A percentile compares a stretch with the other conserved stretches of the same genome.
Evolutionary conservation across 2,113 vertebrate species (phyloP).

Genomic region (Myxocyprinus asiaticus): DNA sequence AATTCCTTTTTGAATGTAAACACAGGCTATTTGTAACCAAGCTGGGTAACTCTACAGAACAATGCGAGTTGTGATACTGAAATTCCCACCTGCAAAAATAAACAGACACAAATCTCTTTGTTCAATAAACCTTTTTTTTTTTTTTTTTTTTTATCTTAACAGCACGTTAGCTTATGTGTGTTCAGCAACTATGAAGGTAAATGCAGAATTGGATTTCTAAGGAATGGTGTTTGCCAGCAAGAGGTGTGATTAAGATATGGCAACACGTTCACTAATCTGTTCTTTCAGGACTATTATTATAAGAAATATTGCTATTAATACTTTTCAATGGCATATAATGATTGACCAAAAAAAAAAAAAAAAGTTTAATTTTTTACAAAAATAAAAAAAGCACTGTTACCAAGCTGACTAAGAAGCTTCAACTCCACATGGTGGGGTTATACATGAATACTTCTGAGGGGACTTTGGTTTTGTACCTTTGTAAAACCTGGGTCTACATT

Average conservation of each 20-base stretch:
- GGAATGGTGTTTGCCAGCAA: conserved; percentile 66
- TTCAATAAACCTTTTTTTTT: conserved; percentile 67
- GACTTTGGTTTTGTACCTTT: conserved; percentile 92
- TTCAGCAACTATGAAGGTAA: conserved; percentile 77
- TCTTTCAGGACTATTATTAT: conserved; percentile 69
- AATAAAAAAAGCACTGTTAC: conserved; percentile 61
- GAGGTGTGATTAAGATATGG: conserved; percentile 73
- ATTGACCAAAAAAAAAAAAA: conserved; percentile 60
- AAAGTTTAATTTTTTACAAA: too few species aligned
- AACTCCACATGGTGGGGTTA: conserved; percentile 87
- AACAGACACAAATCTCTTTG: conserved; percentile 33
- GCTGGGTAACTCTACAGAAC: neutral
- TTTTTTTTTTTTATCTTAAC: conserved; percentile 72
- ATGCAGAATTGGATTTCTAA: conserved; percentile 74
- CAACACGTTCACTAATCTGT: conserved; percentile 72
- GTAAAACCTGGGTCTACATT: conserved; percentile 78
- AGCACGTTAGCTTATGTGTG: conserved; percentile 84
- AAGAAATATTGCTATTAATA: conserved; percentile 96
- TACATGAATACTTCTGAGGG: conserved; percentile 80
- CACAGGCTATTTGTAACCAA: neutral
- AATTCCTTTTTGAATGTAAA: conserved; percentile 1
- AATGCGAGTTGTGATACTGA: neutral
- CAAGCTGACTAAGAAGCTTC: conserved; percentile 69
- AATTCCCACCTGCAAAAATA: conserved; percentile 2
- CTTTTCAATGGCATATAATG: conserved; percentile 80